These are phyloP conservation scores for Periophthalmodon schlosseri DNA, from an alignment of 2,113 vertebrate genomes.

Conservation along the genomic window DNA sequence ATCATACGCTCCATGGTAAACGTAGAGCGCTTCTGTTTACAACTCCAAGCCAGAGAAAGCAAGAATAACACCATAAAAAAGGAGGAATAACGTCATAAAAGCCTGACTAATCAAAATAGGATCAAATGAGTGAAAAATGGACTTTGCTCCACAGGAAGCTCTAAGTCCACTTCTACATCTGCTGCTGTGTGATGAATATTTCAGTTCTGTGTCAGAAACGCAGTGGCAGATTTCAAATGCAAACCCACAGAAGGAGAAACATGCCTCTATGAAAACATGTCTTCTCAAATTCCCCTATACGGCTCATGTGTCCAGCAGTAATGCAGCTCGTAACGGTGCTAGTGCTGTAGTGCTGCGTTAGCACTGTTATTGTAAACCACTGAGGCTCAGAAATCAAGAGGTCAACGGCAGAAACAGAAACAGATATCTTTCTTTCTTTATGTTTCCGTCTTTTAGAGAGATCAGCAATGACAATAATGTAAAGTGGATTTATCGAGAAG, in stretches of 20 bases:
- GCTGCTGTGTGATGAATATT: conserved; percentile 68
- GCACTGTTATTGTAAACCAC: too few relatives aligned
- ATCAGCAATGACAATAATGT: too few relatives aligned
- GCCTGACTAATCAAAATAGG: conserved; percentile 49
- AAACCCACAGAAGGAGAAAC: neutral
- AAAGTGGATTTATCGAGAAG: too few relatives aligned
- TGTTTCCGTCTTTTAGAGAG: too few relatives aligned
- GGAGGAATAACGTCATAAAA: conserved; percentile 11
- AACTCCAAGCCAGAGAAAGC: conserved; percentile 12
- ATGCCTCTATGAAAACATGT: too few relatives aligned
- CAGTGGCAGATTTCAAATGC: conserved; percentile 62
- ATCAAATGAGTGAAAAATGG: conserved; percentile 45
- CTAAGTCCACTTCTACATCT: conserved; percentile 57
- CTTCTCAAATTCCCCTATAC: too few relatives aligned
- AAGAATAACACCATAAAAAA: conserved; percentile 1
- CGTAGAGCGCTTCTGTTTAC: conserved; percentile 31
- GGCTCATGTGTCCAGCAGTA: too few relatives aligned
- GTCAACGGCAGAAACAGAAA: too few relatives aligned
- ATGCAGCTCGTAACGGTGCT: too few relatives aligned
- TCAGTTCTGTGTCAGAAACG: conserved; percentile 56
- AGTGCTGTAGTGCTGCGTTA: too few relatives aligned
- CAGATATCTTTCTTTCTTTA: too few relatives aligned
- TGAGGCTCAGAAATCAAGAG: too few relatives aligned
- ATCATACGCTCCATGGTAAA: conserved; percentile 1
- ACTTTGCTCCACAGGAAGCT: conserved; percentile 52